Evolutionary conservation across 2,113 vertebrate genomes (phyloP), one percentile per base, ranked within the genome.

Genomic region (Chionomys nivalis): DNA sequence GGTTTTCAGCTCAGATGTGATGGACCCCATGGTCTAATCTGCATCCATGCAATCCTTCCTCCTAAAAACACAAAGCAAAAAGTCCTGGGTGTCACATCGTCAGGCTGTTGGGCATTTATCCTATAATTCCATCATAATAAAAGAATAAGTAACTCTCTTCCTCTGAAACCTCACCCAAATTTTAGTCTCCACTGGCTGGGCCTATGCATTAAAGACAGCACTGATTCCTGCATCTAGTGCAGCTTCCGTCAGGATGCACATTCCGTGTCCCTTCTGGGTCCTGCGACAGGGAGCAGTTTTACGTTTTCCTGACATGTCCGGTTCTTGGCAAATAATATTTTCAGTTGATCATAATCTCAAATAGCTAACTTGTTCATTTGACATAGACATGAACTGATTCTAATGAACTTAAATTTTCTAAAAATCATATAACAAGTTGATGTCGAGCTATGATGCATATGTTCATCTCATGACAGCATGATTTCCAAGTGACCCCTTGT

Each of bases 331-430:
- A 44, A 63, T 39, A 79, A 21, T 73, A 55, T 79, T 79, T 91
- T 72, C 14, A 36, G 3, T 63, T 58, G 19, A 79, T 68, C 72
- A 58, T 65, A 73, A 89, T 92, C 49, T 33, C 33, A 91, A 78
- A 92, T 47, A 83, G 39, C 19, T 76, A 52, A 90, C 13, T 81
- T 72, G 58, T 89, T 94, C 58, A 24, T n/a, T 42, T 66, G 31
- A 66, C 14, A 21, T n/a, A 31, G n/a, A 44, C 11, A 55, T 12
- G 49, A 89, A 93, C 7, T 68, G 68, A 94, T 87, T 87, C 83
- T 90, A 87, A 55, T 72, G 7, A 44, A 90, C 24, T 89, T 81
- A 92, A 95, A 63, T 89, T 87, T 90, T 87, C 76, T 83, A 65
- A 93, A 93, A 88, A 61, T 94, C 93, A 89, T 6, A 70, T 61